Evolutionary conservation across 2,113 vertebrate species (phyloP).

Genomic region (Microtus montanus): DNA sequence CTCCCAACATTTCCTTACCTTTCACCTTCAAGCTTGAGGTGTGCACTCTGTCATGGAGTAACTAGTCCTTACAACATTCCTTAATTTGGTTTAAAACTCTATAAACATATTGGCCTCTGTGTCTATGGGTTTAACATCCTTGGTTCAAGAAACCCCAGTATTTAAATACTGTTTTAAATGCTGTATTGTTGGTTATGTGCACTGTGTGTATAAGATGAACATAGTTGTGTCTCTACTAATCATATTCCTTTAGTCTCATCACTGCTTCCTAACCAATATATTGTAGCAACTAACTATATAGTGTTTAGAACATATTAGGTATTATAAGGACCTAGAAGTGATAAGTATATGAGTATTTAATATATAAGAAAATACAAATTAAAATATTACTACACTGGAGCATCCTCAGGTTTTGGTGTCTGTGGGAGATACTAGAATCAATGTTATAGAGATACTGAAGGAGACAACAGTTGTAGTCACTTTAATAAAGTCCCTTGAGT

Average conservation of each 20-base stretch:
- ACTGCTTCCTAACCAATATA: background rate
- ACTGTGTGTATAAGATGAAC: no score
- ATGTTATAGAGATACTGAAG: background rate
- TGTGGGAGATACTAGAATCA: background rate
- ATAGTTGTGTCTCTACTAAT: background rate
- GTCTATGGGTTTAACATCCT: background rate
- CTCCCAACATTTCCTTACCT: background rate
- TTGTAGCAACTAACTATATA: background rate
- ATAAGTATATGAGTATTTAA: background rate
- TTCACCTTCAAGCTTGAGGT: background rate
- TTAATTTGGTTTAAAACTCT: background rate
- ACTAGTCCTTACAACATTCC: background rate
- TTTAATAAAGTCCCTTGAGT: background rate
- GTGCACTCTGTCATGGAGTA: background rate
- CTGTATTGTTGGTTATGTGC: background rate
- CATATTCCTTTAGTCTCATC: background rate
- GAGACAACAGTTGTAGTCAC: background rate
- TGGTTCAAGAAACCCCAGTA: background rate
- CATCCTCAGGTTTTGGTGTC: background rate
- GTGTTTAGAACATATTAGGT: background rate
- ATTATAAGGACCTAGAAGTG: background rate
- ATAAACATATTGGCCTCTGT: background rate
- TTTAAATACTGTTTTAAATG: background rate
- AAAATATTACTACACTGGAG: background rate
- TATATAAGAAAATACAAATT: background rate